A percentile compares a stretch with the other conserved stretches of the same genome.
These are phyloP conservation scores for Bhutanitis thaidina DNA, from an alignment of 2,888 invertebrate genomes.

Conservation along the genomic window DNA sequence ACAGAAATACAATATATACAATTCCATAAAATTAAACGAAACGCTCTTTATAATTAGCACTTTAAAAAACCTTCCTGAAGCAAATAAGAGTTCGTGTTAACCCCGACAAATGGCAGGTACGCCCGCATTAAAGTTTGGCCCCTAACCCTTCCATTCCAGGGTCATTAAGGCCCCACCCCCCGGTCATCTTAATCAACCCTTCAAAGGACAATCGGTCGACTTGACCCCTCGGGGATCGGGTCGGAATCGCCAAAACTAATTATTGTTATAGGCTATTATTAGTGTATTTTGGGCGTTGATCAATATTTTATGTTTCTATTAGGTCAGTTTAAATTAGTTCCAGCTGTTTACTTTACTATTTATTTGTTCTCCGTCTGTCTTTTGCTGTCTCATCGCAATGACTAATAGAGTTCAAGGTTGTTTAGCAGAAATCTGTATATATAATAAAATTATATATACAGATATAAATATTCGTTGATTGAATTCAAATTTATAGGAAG, in stretches of 20 bases:
- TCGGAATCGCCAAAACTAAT: slow-evolving; percentile 60
- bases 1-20: no score
- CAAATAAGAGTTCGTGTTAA: slow-evolving; percentile 55
- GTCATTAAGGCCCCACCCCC: slow-evolving; percentile 52
- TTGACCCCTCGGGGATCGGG: slow-evolving; percentile 55
- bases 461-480: no score
- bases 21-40: not conserved
- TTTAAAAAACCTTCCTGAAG: slow-evolving; percentile 49
- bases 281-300: slow-evolving; percentile 45
- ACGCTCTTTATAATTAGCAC: slow-evolving; percentile 53
- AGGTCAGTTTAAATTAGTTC: slow-evolving; percentile 2
- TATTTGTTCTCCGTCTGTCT: no score
- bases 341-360: no score
- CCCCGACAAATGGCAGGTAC: slow-evolving; percentile 55
- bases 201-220: slow-evolving; percentile 72
- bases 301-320: slow-evolving; percentile 61
- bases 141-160: slow-evolving; percentile 48
- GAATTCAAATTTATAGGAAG: no score
- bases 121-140: slow-evolving; percentile 69
- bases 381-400: no score
- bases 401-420: no score
- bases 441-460: no score
- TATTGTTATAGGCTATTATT: slow-evolving; percentile 72
- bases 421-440: no score
- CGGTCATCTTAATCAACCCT: slow-evolving; percentile 77